Base-by-base conservation (phyloP, 53 echinoderm and acorn worm species). In the Patiria pectinifera region DNA sequence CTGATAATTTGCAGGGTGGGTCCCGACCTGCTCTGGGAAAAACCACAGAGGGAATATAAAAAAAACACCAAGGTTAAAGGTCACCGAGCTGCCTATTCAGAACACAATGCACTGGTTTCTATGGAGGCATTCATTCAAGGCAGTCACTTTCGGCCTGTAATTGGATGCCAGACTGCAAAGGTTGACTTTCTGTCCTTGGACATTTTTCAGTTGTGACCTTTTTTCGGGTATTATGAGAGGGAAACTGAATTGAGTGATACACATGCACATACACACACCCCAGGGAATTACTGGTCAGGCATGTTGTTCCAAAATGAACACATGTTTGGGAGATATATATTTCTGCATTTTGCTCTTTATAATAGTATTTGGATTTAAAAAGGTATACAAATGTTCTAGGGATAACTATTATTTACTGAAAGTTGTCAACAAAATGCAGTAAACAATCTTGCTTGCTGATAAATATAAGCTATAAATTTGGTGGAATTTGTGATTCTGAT, bases 51-150 rank as follows among this genome's bases (percentile, higher is more conserved):
- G 14, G 24, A 24, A 53, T 53, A 53, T 21, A 74, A 74, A 74
- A 23, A 4, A 74, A 3, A 59, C 76, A n/a, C 35, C 35, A 76
- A 87, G 87, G 87, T 62, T 48, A 87, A 77, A 87, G 87, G 76
- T 87, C 58, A 87, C 19, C 21, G 45, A 70, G 71, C 86, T 71
- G 86, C 46, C 14, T 86, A 22, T 71, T 71, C 48, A 86, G 72
- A 19, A 47, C 19, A 85, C 69, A 85, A 66, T 69, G 85, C 46
- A 45, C 2, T 22, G 23, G 61, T 26, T 62, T 83, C 24, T 62
- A 62, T 83, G 66, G 61, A 63, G 79, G 15, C 45, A 22, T 79
- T 79, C 79, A 45, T 79, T 44, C 12, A 10, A 79, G 45, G 79
- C 15, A 79, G 45, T 35, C 62, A 69, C 58, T 83, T 83, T 83